phyloP scores from a whole-genome alignment of 2,113 vertebrate species.

The Megaceryle torquata region DNA sequence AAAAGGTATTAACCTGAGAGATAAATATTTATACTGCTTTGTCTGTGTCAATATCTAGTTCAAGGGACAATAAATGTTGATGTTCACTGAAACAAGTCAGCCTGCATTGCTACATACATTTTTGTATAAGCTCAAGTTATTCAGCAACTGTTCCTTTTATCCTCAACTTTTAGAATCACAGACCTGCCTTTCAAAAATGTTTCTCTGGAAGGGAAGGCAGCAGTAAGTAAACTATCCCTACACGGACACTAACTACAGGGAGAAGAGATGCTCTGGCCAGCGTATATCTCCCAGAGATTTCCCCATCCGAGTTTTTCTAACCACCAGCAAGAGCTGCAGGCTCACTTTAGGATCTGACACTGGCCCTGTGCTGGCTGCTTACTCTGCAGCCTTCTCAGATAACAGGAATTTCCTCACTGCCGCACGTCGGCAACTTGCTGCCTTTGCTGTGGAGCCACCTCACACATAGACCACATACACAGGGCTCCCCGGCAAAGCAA shows the following conservation, averaged over 20 bases:
- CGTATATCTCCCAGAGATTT: background rate
- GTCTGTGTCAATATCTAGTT: constrained; percentile 60
- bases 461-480: accelerated
- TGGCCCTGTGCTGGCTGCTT: background rate
- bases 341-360: background rate
- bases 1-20: constrained; percentile 55
- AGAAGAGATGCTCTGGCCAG: background rate
- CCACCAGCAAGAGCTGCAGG: background rate
- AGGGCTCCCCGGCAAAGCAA: background rate
- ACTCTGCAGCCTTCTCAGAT: background rate
- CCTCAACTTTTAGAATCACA: background rate
- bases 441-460: background rate
- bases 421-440: background rate
- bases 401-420: background rate
- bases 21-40: constrained; percentile 59
- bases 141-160: background rate
- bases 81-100: constrained; percentile 19
- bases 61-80: constrained; percentile 46
- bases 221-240: background rate
- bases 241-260: background rate
- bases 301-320: background rate
- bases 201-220: background rate
- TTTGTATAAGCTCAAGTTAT: constrained; percentile 8
- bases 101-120: background rate
- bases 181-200: background rate